Percentiles rank a stretch among this genome's conserved stretches.
Conservation (phyloP, 2,888 invertebrate species). For the Ceratothoa steindachneri region DNA sequence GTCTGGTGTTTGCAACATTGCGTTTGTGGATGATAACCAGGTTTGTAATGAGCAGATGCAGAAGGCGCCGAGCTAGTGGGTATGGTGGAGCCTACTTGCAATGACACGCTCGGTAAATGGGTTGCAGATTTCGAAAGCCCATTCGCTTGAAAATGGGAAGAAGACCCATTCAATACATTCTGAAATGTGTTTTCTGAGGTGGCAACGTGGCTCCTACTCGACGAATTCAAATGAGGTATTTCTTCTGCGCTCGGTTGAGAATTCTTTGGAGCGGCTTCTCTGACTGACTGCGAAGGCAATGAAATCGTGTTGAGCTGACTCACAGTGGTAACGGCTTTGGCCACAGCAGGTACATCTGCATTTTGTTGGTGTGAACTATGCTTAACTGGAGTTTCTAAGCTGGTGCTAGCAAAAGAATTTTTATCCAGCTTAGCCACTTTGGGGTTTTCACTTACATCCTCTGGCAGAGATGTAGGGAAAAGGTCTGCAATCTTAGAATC, state of each 20-base stretch:
- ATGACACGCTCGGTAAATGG: background rate
- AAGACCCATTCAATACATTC: background rate
- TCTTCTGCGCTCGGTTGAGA: background rate
- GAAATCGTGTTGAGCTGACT: background rate
- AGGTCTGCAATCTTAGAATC: background rate
- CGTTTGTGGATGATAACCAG: background rate
- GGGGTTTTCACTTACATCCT: background rate
- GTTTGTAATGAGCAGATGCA: background rate
- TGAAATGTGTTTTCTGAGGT: background rate
- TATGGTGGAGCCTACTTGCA: background rate
- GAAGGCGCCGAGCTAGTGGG: background rate
- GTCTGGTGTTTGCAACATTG: constrained; percentile 4
- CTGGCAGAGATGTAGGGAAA: background rate
- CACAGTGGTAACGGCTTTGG: background rate
- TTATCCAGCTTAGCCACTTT: background rate
- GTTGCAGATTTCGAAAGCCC: background rate
- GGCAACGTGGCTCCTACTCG: background rate
- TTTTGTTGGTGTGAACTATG: background rate
- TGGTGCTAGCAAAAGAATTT: background rate
- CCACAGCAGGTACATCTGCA: too few species aligned
- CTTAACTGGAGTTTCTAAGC: background rate
- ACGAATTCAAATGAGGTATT: background rate
- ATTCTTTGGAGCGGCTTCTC: background rate
- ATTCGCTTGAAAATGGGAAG: background rate
- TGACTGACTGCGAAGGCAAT: background rate